Evolutionary conservation across 2,888 invertebrate genomes (phyloP).

Genomic region (Tenthredo amoena): DNA sequence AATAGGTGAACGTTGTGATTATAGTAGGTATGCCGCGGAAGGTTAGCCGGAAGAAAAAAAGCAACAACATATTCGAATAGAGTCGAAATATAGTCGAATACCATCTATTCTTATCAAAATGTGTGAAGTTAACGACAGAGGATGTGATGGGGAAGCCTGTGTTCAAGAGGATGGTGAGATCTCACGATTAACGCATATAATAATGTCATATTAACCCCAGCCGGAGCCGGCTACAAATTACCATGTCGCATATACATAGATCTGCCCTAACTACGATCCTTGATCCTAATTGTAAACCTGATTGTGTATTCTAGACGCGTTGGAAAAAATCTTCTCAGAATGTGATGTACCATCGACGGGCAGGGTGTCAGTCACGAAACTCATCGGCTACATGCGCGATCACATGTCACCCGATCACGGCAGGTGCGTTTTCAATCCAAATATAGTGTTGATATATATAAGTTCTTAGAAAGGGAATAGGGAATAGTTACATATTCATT

Average conservation of each 20-base stretch:
- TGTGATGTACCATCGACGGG: constrained; percentile 59
- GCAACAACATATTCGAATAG: not conserved
- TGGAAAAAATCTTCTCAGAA: constrained; percentile 60
- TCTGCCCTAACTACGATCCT: no score
- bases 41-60: not conserved
- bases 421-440: constrained; percentile 51
- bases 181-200: not conserved
- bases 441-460: not conserved
- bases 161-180: constrained; percentile 34
- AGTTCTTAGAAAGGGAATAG: not conserved
- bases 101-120: not conserved
- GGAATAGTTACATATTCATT: not conserved
- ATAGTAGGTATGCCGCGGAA: not conserved
- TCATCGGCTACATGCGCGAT: constrained; percentile 59
- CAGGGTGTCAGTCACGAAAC: constrained; percentile 57
- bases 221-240: not conserved
- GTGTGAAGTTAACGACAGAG: constrained; percentile 9
- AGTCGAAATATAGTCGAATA: constrained; percentile 2
- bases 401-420: constrained; percentile 53
- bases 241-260: no score
- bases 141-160: not conserved
- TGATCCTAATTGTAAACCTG: not conserved
- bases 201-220: not conserved
- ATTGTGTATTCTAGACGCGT: constrained; percentile 53
- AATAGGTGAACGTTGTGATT: not conserved